These are phyloP conservation scores for Heteromormyrus szaboi DNA, from an alignment of 2,797 vertebrate species.

Conservation along the genomic window DNA sequence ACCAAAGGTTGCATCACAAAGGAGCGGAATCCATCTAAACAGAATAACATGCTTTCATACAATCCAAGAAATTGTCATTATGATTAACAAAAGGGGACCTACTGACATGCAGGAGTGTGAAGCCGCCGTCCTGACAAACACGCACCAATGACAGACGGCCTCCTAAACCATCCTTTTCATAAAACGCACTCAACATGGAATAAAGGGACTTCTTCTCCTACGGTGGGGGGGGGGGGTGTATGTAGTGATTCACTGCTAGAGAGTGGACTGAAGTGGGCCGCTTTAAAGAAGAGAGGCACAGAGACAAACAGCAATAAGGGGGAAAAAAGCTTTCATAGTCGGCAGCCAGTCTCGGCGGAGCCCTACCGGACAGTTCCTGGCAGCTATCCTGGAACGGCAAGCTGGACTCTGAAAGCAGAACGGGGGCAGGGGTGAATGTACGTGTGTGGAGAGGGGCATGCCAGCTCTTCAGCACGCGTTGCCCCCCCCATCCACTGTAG, in stretches of 20 bases:
- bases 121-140: background rate
- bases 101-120: background rate
- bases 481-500: background rate
- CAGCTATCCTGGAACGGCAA: conserved; percentile 35
- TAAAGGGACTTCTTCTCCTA: background rate
- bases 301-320: background rate
- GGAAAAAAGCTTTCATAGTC: conserved; percentile 14
- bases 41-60: background rate
- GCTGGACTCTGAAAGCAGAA: conserved; percentile 38
- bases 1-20: background rate
- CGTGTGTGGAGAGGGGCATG: background rate
- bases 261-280: conserved; percentile 27
- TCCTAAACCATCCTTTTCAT: background rate
- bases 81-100: background rate
- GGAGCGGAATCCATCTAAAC: background rate
- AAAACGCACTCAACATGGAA: background rate
- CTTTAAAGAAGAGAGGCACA: background rate
- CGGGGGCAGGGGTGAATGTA: conserved; percentile 26
- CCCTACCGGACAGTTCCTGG: conserved; percentile 47
- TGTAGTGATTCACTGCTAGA: conserved; percentile 36
- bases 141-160: background rate
- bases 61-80: background rate
- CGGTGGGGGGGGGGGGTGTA: background rate
- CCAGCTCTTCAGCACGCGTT: background rate
- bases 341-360: conserved; percentile 40